Conservation (phyloP, 2,113 vertebrate genomes). For the Grantiella picta region DNA sequence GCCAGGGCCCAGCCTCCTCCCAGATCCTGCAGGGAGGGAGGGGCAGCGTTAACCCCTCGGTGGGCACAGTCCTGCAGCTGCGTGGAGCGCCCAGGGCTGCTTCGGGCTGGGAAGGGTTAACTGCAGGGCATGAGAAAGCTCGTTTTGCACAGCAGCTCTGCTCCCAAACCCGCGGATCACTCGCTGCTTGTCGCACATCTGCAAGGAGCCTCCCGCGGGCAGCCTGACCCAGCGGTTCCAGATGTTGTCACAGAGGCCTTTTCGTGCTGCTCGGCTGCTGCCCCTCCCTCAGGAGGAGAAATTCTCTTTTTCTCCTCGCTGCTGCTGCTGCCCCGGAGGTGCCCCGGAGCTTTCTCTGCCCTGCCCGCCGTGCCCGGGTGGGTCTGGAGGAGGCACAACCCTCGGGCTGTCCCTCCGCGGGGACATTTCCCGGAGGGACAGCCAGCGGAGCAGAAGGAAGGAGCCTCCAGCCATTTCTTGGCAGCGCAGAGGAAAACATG, state of each 20-base stretch:
- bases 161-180: neutral
- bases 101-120: neutral
- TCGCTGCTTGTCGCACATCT: neutral
- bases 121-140: neutral
- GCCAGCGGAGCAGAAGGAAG: neutral
- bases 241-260: neutral
- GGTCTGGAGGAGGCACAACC: rapidly evolving
- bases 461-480: neutral
- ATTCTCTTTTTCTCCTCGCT: neutral
- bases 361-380: neutral
- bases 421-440: neutral
- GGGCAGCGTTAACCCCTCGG: neutral
- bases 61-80: neutral
- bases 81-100: neutral
- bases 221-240: neutral
- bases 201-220: neutral
- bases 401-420: neutral
- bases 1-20: neutral
- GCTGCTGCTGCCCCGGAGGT: neutral
- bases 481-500: neutral
- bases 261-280: neutral
- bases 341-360: neutral
- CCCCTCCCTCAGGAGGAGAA: neutral
- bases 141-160: neutral
- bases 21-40: neutral